Evolutionary conservation across 2,797 vertebrate species (phyloP).

Genomic region (Acipenser transmontanus): DNA sequence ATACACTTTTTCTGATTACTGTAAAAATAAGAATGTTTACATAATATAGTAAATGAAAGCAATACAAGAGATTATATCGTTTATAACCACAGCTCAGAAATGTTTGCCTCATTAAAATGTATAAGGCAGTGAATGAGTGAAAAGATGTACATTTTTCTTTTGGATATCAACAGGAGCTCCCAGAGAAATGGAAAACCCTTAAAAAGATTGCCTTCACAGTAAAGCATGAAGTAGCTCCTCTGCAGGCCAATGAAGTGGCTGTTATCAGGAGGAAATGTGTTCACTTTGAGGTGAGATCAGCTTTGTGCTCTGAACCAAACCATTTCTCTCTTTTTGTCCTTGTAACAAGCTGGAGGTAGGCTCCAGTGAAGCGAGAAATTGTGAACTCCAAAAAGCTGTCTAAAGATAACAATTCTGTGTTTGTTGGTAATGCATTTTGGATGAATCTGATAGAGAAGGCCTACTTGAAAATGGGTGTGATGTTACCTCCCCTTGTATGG

Average conservation of each 20-base stretch:
- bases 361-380: slow-evolving; percentile 99
- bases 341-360: slow-evolving; percentile 96
- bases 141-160: not conserved
- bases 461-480: slow-evolving; percentile 68
- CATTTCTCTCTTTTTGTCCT: slow-evolving; percentile 68
- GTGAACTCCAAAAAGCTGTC: slow-evolving; percentile 95
- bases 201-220: slow-evolving; percentile 71
- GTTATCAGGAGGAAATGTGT: slow-evolving; percentile 83
- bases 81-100: not conserved
- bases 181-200: slow-evolving; percentile 69
- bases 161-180: slow-evolving; percentile 57
- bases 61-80: not conserved
- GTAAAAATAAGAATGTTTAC: not conserved
- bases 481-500: slow-evolving; percentile 61
- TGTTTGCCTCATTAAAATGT: not conserved
- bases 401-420: slow-evolving; percentile 98
- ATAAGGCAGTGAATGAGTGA: not conserved
- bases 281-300: slow-evolving; percentile 85
- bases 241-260: slow-evolving; percentile 74
- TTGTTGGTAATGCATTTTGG: slow-evolving; percentile 87
- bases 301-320: slow-evolving; percentile 84
- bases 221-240: slow-evolving; percentile 70
- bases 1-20: too few relatives aligned
- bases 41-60: too few relatives aligned
- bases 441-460: slow-evolving; percentile 93